Conservation (phyloP, 2,113 vertebrate genomes). For the Podiceps cristatus region DNA sequence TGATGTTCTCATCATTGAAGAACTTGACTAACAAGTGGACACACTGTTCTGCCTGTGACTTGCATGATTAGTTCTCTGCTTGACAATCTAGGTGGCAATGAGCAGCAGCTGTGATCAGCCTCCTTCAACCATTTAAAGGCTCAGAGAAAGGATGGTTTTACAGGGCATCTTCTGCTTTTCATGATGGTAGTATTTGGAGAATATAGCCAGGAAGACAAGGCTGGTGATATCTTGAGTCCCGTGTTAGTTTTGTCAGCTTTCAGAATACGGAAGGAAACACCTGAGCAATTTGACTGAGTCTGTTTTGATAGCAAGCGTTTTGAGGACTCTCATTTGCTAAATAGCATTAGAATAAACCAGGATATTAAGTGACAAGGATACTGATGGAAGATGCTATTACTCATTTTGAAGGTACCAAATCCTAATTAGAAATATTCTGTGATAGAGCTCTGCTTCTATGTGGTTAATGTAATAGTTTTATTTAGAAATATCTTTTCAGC, state of each 20-base stretch:
- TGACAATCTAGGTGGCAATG: not conserved
- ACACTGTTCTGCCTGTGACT: not conserved
- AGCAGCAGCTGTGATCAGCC: not conserved
- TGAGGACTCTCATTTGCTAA: not conserved
- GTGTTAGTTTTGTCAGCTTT: not conserved
- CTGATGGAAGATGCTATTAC: not conserved
- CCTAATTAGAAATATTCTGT: not conserved
- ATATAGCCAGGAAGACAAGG: not conserved
- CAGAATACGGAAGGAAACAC: not conserved
- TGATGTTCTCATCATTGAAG: not conserved
- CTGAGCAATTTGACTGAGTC: not conserved
- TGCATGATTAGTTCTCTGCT: not conserved
- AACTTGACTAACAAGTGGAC: not conserved
- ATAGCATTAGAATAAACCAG: not conserved
- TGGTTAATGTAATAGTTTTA: not conserved
- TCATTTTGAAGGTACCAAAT: not conserved
- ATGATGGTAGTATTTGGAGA: accelerated
- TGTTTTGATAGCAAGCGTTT: not conserved
- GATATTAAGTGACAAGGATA: not conserved
- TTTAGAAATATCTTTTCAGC: not conserved
- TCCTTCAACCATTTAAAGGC: not conserved
- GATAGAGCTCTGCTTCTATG: not conserved
- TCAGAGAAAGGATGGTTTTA: not conserved
- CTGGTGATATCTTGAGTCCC: not conserved
- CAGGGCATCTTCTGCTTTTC: not conserved